Base-by-base conservation (phyloP, 2,888 invertebrate genomes). In the Thera obeliscata region DNA sequence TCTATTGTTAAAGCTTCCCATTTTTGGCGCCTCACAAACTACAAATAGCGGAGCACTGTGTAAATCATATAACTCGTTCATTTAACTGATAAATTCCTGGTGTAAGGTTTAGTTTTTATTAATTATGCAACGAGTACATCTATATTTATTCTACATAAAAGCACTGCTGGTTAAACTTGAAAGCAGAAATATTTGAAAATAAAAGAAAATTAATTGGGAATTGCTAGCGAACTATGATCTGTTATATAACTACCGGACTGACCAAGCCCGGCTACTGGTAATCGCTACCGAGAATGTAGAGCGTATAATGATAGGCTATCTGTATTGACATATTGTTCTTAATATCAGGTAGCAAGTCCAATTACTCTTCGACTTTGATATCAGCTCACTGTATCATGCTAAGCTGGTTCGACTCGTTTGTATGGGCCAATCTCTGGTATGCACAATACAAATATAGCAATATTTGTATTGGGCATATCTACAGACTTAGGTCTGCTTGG, bases 291-390 rank as follows among this genome's bases (percentile, higher is more conserved):
- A 72, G 72, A 76, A 78, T 75, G 64, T 76, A 76, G 74, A 72
- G 67, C 76, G 74, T 78, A 72, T 83, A 82, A 83, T 82, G 76
- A 81, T 80, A 81, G 80, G 77, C 74, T 80, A 81, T 80, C 76
- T 73, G 12, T 72, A 62, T 74, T 78, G 76, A 80, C 71, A 77
- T 77, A 81, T 81, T 74, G 75, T 66, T 74, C 73, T 71, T 77
- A 76, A 73, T 80, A 62, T 70, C 55, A 67, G 66, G 61, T 61
- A 76, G 64, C 63, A 41, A 60, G 52, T 70, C 66, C 62, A 73
- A 73, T 69, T 71, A 75, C 72, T 76, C 73, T 66, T 62, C 64
- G 59, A 50, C 70, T 66, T 55, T 54, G 67, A 66, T 75, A 74
- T 77, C 73, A 64, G 55, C 49, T 52, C 36, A 57, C 59, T 64